phyloP scores from a whole-genome alignment of 2,888 invertebrate species.

The Limnephilus marmoratus region DNA sequence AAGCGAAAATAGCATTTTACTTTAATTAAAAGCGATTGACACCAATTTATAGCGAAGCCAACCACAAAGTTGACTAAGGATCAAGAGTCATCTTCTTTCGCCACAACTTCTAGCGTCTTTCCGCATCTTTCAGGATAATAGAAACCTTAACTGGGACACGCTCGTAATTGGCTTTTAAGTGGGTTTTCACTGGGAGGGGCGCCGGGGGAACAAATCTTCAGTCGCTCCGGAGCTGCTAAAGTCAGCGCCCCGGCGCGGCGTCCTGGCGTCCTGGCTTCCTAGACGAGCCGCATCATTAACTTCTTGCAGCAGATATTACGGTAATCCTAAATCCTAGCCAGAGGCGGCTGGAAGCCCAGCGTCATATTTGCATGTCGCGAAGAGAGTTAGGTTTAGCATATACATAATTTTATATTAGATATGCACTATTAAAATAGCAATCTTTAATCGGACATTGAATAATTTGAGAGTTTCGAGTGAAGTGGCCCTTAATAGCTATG shows the following conservation, averaged over 20 bases:
- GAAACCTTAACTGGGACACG: background rate
- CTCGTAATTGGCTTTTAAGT: constrained; percentile 35
- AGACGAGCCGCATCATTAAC: constrained; percentile 49
- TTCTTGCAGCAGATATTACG: constrained; percentile 51
- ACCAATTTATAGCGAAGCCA: background rate
- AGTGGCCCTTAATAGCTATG: too few relatives aligned
- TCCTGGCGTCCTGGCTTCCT: background rate
- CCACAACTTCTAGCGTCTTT: background rate
- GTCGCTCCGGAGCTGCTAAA: constrained; percentile 22
- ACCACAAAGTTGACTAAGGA: background rate
- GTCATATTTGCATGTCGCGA: background rate
- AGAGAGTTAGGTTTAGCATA: background rate
- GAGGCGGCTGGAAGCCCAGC: background rate
- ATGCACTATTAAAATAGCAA: too few relatives aligned
- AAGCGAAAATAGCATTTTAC: too few relatives aligned
- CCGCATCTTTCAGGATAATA: constrained; percentile 8
- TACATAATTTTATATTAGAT: too few relatives aligned
- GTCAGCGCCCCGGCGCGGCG: constrained; percentile 24
- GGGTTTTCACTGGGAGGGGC: background rate
- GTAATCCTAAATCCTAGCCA: constrained; percentile 27
- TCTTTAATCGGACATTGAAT: too few relatives aligned
- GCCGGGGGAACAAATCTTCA: constrained; percentile 49
- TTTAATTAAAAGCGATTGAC: background rate
- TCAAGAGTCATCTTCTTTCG: background rate
- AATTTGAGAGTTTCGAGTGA: too few relatives aligned